Conservation (phyloP, 30 jellyfish, hydroid and myxozoan species). For the Aurelia aurita complex sp. Pacific region DNA sequence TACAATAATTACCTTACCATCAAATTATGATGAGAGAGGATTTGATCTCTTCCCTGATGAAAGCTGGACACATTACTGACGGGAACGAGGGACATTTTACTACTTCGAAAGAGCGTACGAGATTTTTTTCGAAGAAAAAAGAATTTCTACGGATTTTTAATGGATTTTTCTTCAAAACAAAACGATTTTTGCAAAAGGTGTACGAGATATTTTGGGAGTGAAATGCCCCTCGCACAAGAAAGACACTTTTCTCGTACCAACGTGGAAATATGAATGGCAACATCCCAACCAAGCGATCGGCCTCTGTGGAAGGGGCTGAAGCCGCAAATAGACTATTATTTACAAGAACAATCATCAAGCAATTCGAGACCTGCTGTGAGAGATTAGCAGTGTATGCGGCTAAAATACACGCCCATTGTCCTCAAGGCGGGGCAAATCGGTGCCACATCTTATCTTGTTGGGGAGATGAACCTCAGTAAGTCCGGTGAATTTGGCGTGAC, state of each 20-base stretch:
- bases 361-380: slow-evolving; percentile 37
- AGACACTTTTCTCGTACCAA: neutral
- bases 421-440: slow-evolving; percentile 24
- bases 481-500: too few species aligned
- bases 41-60: too few species aligned
- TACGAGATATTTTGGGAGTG: too few species aligned
- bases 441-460: slow-evolving; percentile 20
- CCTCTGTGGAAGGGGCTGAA: slow-evolving; percentile 2
- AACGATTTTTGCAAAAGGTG: neutral
- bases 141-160: too few species aligned
- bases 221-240: neutral
- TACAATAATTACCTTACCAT: too few species aligned
- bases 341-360: slow-evolving; percentile 1
- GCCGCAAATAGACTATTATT: neutral
- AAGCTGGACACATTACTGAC: too few species aligned
- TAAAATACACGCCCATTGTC: slow-evolving; percentile 5
- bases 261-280: neutral
- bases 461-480: too few species aligned
- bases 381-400: slow-evolving; percentile 9
- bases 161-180: too few species aligned
- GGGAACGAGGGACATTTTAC: too few species aligned
- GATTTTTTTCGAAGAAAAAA: too few species aligned
- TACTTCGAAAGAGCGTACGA: too few species aligned
- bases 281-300: neutral
- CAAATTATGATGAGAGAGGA: too few species aligned